Conservation (phyloP, 2,113 vertebrate species). For the Tylochromis polylepis region DNA sequence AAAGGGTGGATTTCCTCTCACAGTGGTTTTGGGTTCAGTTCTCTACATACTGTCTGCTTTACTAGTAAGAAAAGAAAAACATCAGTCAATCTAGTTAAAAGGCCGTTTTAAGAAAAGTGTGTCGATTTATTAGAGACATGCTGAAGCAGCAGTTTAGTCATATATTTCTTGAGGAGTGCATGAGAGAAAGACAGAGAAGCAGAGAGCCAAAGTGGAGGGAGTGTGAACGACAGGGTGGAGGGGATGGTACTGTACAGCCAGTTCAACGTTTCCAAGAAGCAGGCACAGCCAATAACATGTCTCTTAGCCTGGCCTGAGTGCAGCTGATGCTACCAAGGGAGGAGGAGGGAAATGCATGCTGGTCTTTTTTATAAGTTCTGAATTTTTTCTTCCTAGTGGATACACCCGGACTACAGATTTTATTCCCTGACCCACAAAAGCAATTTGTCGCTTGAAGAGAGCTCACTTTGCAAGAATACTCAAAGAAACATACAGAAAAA, state of each 20-base stretch:
- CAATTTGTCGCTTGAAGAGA: conserved; percentile 15
- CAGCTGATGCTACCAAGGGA: conserved; percentile 78
- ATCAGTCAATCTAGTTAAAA: conserved; percentile 70
- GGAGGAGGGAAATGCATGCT: conserved; percentile 77
- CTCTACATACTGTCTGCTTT: conserved; percentile 73
- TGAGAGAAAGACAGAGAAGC: conserved; percentile 80
- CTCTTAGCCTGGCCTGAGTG: conserved; percentile 77
- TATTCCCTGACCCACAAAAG: conserved; percentile 40
- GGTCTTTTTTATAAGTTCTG: background rate
- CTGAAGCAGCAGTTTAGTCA: conserved; percentile 76
- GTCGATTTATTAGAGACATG: conserved; percentile 81
- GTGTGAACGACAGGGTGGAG: conserved; percentile 75
- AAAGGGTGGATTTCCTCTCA: background rate
- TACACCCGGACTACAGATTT: conserved; percentile 72
- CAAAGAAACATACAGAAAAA: background rate
- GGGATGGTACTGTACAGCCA: conserved; percentile 82
- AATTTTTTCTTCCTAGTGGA: background rate
- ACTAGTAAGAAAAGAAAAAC: conserved; percentile 13
- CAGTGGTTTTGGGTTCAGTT: conserved; percentile 74
- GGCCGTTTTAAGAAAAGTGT: conserved; percentile 84
- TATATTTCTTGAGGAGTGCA: conserved; percentile 78
- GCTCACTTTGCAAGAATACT: conserved; percentile 21
- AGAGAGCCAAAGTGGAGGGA: conserved; percentile 81
- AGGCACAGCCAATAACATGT: conserved; percentile 93
- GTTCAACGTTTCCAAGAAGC: conserved; percentile 84